Percentiles rank a stretch among this genome's conserved stretches.
Conservation (phyloP, 2,888 invertebrate species). For the Tiliacea citrago region DNA sequence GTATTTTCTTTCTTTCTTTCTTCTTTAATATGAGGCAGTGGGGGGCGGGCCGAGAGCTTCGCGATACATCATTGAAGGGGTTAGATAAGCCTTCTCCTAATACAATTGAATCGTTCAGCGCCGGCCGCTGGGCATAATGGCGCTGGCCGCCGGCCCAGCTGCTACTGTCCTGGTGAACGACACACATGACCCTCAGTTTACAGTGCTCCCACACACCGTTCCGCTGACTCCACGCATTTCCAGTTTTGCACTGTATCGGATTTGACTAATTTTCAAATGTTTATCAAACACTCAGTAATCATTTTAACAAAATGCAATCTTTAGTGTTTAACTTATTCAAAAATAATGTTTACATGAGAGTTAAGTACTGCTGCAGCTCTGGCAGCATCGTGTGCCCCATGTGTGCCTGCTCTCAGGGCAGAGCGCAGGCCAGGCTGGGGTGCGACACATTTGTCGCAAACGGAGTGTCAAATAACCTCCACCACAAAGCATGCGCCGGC, state of each 20-base stretch:
- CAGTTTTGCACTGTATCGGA: background rate
- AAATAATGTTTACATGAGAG: background rate
- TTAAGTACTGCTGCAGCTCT: background rate
- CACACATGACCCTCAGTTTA: slow-evolving; percentile 33
- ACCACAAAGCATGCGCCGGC: background rate
- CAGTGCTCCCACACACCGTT: slow-evolving; percentile 4
- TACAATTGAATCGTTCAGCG: slow-evolving; percentile 49
- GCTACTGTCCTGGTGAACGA: slow-evolving; percentile 49
- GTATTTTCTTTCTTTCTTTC: too few species aligned
- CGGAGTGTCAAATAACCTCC: slow-evolving; percentile 31
- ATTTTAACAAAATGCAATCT: background rate
- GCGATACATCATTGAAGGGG: slow-evolving; percentile 28
- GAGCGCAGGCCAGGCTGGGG: background rate
- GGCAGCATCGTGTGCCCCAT: background rate
- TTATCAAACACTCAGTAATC: background rate
- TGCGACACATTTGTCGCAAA: slow-evolving; percentile 17
- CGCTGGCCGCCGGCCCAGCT: slow-evolving; percentile 26
- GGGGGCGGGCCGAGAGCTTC: slow-evolving; percentile 5
- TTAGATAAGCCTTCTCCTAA: slow-evolving; percentile 41
- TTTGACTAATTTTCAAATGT: background rate
- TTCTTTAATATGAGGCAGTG: slow-evolving; percentile 25
- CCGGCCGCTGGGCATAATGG: slow-evolving; percentile 23
- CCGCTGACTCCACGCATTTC: slow-evolving; percentile 10
- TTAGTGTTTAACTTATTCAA: background rate
- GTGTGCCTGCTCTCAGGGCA: background rate